A percentile compares a stretch with the other conserved stretches of the same genome.
Conservation (phyloP, 2,113 vertebrate genomes). For the Zeus faber region DNA sequence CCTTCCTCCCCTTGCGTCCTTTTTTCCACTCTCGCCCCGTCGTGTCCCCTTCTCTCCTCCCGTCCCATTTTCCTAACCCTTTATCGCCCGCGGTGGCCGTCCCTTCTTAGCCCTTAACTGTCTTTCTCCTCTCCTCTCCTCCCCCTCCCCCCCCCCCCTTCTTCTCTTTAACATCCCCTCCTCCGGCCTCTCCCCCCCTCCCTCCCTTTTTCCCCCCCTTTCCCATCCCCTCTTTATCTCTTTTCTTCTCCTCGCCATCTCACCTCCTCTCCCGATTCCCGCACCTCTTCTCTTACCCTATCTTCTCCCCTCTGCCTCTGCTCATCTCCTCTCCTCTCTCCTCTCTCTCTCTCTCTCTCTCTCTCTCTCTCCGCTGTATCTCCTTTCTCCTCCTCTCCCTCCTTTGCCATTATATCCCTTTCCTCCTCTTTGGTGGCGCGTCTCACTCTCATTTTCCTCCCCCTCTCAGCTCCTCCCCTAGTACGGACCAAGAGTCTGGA, state of each 20-base stretch:
- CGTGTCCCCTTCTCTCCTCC: constrained; percentile 3
- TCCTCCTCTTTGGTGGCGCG: background rate
- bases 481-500: constrained; percentile 12
- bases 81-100: too few relatives aligned
- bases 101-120: too few relatives aligned
- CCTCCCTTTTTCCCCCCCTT: background rate
- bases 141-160: constrained; percentile 19
- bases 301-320: background rate
- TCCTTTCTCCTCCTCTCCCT: constrained; percentile 18
- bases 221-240: background rate
- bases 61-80: too few relatives aligned
- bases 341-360: constrained; percentile 17
- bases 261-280: background rate
- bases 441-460: background rate
- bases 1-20: constrained; percentile 13
- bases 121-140: constrained; percentile 43
- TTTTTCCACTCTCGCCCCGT: constrained; percentile 14
- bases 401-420: constrained; percentile 27
- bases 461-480: background rate
- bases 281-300: background rate
- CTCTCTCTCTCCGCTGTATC: constrained; percentile 27
- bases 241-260: background rate
- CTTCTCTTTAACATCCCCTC: background rate
- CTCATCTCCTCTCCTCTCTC: background rate
- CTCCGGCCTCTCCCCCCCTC: background rate